Conservation (phyloP, 1,140 invertebrate genomes). For the Ylistrum balloti region DNA sequence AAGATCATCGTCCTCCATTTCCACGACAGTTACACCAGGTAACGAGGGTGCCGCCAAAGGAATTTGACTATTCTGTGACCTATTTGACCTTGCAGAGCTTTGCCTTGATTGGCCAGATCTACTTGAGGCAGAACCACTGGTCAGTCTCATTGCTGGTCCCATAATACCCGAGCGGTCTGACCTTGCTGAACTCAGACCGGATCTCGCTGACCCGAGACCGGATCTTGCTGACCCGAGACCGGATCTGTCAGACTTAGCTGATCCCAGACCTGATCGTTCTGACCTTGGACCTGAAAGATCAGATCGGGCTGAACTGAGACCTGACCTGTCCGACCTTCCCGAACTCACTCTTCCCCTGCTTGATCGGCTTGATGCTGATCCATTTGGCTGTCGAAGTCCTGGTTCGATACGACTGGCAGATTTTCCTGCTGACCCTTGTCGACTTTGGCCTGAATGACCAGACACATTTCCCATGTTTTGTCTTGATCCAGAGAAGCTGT, state of each 20-base stretch:
- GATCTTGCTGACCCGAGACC: not conserved
- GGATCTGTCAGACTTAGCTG: not conserved
- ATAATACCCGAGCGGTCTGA: conserved; percentile 2
- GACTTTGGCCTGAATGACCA: not conserved
- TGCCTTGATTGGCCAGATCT: conserved; percentile 43
- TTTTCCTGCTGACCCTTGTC: conserved; percentile 9
- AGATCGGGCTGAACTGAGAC: not conserved
- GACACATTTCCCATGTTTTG: not conserved
- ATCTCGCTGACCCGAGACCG: not conserved
- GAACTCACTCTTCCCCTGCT: conserved; percentile 40
- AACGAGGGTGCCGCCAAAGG: conserved; percentile 30
- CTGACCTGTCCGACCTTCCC: not conserved
- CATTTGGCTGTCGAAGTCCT: not conserved
- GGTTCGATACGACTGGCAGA: not conserved
- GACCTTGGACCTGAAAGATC: conserved; percentile 29
- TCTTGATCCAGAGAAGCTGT: conserved; percentile 12
- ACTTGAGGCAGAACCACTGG: not conserved
- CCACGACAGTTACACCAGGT: conserved; percentile 57
- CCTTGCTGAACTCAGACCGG: not conserved
- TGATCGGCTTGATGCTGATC: conserved; percentile 54
- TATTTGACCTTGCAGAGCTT: conserved; percentile 51
- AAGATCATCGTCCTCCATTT: conserved; percentile 55
- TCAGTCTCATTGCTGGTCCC: conserved; percentile 8
- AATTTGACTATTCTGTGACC: conserved; percentile 48
- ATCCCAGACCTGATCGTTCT: not conserved